Percentiles rank a stretch among this genome's conserved stretches.
Evolutionary conservation across 2,888 invertebrate species (phyloP).

Genomic region (Hypselothyrea guttata): DNA sequence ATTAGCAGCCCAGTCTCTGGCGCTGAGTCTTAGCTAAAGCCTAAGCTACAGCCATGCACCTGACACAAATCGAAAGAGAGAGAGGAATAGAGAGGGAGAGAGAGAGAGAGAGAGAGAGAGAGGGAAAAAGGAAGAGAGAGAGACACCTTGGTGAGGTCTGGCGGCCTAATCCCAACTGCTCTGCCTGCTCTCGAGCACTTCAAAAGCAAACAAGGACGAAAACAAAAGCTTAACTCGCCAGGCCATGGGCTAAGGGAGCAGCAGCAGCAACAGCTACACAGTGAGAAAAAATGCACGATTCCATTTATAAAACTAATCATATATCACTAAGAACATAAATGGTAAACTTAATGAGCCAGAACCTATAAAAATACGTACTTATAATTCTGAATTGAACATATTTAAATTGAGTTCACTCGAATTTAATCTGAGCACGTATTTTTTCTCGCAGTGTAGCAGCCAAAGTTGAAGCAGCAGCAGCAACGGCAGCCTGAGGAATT

Average conservation of each 20-base stretch:
- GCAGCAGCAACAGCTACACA: slow-evolving; percentile 19
- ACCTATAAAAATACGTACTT: too few species aligned
- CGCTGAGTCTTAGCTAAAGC: slow-evolving; percentile 22
- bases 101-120: too few species aligned
- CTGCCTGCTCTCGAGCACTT: slow-evolving; percentile 50
- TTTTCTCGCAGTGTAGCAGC: not conserved
- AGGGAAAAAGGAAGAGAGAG: too few species aligned
- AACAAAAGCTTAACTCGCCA: slow-evolving; percentile 68
- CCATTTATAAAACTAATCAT: too few species aligned
- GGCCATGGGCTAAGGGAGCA: slow-evolving; percentile 25
- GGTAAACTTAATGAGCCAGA: too few species aligned
- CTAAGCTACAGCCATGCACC: slow-evolving; percentile 46
- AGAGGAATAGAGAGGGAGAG: too few species aligned
- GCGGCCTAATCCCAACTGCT: slow-evolving; percentile 69
- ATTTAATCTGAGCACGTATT: too few species aligned
- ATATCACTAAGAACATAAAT: too few species aligned
- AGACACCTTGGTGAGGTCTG: slow-evolving; percentile 54
- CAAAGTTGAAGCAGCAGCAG: slow-evolving; percentile 2
- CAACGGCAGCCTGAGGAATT: slow-evolving; percentile 19
- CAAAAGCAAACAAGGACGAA: slow-evolving; percentile 72
- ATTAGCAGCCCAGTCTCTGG: slow-evolving; percentile 62
- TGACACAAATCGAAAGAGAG: too few species aligned
- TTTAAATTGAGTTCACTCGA: too few species aligned
- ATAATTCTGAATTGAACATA: too few species aligned
- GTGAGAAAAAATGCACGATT: not conserved